Percentiles rank a stretch among this genome's conserved stretches.
These are phyloP conservation scores for Knipowitschia caucasica DNA, from an alignment of 2,797 vertebrate genomes.

Conservation along the genomic window DNA sequence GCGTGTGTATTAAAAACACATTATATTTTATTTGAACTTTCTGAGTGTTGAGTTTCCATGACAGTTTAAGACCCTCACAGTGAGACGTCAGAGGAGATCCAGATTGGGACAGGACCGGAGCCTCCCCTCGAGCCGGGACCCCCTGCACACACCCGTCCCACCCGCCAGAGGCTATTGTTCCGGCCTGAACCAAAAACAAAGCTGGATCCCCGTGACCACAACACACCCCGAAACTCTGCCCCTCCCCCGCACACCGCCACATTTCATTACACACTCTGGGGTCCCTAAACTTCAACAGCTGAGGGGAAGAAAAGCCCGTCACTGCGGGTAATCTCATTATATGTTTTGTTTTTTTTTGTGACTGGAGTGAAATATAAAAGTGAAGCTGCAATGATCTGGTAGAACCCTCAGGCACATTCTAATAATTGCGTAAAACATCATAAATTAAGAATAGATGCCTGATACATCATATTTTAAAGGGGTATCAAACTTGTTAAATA, in stretches of 20 bases:
- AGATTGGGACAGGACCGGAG: conserved; percentile 52
- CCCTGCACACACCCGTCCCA: conserved; percentile 41
- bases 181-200: conserved; percentile 68
- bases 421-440: not conserved
- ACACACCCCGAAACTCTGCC: conserved; percentile 22
- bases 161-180: conserved; percentile 75
- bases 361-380: not conserved
- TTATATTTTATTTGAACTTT: no score
- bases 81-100: not conserved
- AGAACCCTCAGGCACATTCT: not conserved
- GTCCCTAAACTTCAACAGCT: conserved; percentile 7
- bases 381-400: not conserved
- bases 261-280: conserved; percentile 66
- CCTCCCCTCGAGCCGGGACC: conserved; percentile 55
- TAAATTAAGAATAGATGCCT: no score
- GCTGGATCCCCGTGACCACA: conserved; percentile 41
- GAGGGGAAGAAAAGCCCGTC: not conserved
- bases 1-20: no score
- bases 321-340: not conserved
- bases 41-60: conserved; percentile 1
- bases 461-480: no score
- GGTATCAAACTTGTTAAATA: no score
- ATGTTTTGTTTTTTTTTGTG: not conserved
- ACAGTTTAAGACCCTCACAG: not conserved
- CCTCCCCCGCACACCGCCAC: conserved; percentile 24